phyloP scores from a whole-genome alignment of 2,113 vertebrate genomes.

The Grammomys surdaster region DNA sequence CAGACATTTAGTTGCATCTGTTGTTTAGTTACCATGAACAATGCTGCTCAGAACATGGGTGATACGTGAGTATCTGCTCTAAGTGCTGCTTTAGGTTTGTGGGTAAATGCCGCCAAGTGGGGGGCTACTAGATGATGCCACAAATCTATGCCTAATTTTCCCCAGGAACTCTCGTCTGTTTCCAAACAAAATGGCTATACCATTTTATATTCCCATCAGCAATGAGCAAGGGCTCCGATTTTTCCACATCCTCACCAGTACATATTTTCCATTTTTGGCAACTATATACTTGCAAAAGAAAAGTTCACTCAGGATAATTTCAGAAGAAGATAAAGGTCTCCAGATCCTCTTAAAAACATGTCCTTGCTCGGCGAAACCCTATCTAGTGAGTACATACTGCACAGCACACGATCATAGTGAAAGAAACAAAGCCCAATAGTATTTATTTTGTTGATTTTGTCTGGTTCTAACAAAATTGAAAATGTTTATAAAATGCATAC shows the following conservation, averaged over 20 bases:
- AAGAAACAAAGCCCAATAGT: conserved; percentile 22
- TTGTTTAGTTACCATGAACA: background rate
- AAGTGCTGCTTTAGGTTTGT: background rate
- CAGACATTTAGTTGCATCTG: background rate
- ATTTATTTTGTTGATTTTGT: background rate
- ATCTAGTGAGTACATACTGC: background rate
- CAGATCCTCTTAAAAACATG: background rate
- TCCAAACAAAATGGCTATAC: background rate
- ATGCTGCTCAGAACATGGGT: background rate
- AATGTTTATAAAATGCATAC: background rate
- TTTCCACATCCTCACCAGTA: background rate
- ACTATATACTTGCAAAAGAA: background rate
- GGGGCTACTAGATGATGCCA: background rate
- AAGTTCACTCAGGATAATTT: background rate
- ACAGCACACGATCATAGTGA: background rate
- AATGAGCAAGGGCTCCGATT: background rate
- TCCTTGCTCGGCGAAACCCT: background rate
- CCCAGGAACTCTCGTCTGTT: background rate
- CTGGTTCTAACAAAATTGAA: background rate
- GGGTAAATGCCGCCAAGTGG: background rate
- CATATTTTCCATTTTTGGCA: conserved; percentile 7
- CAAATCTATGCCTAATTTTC: background rate
- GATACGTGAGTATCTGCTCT: background rate
- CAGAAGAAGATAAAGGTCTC: background rate
- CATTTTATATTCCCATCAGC: background rate